Evolutionary conservation across 2,888 invertebrate genomes (phyloP), one percentile per base, ranked within the genome.

Genomic region (Nudaria mundana): DNA sequence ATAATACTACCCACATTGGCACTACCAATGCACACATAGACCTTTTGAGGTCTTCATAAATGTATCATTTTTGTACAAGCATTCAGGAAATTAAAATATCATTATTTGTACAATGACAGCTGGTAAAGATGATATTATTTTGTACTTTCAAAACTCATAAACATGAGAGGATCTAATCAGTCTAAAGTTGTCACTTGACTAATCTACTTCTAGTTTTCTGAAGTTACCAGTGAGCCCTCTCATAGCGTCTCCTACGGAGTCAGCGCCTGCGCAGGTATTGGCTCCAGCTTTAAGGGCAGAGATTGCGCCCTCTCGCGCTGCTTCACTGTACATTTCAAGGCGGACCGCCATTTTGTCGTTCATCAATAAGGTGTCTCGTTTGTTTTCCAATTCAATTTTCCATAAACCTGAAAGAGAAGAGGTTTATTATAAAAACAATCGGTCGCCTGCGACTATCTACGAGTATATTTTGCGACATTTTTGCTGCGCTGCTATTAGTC

Each of bases 181-280:
- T 57, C 58, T 53, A 47, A 37, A 20, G 29, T 37, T 18, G 37
- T 42, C 12, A 16, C 6, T 18, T 31, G 26, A 12, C 33, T 68
- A 94, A 79, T 94, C 94, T 22, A 94, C 94, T 87, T 94, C 94
- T 35, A 94, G 89, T 76, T 94, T 94, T 50, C 94, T 90, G 72
- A 94, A 94, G 65, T 94, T 94, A 35, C 94, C 94, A 3, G 92
- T 93, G 18, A 94, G 90, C 1, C 94, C 94, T 54, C 92, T 89
- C 72, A 92, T 87, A 16, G 93, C 91, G 68, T 94, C 94, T 4
- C 91, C 91, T 13, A 93, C 92, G 1, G 91, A 87, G 33, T 92
- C 91, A 31, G 92, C 91, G 29, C 92, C 91, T 37, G 93, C 92
- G 63, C 91, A 88, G 0, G 83, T 83, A 45, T 81, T 78, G 1